phyloP scores from a whole-genome alignment of 2,888 invertebrate genomes.

The Byasa hedistus region DNA sequence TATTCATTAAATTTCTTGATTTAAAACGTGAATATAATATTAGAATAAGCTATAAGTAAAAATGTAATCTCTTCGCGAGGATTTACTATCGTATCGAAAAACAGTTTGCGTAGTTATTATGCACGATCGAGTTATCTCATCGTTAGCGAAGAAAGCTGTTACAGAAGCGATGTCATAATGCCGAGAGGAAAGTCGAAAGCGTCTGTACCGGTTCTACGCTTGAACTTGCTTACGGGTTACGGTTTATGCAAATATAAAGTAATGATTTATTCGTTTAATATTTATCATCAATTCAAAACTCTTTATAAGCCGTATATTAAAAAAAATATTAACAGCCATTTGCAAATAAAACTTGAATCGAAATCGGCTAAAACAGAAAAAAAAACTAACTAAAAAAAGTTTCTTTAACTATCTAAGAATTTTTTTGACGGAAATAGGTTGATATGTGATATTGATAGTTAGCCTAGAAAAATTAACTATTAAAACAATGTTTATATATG shows the following conservation, averaged over 20 bases:
- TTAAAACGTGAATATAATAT: neutral
- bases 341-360: too few species aligned
- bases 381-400: too few species aligned
- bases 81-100: constrained; percentile 3
- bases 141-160: constrained; percentile 63
- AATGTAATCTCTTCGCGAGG: neutral
- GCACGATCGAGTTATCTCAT: constrained; percentile 57
- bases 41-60: neutral
- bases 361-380: too few species aligned
- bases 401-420: too few species aligned
- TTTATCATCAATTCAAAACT: neutral
- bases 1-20: too few species aligned
- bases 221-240: constrained; percentile 43
- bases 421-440: too few species aligned
- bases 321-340: neutral
- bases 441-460: too few species aligned
- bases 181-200: constrained; percentile 71
- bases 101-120: constrained; percentile 21
- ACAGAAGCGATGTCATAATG: constrained; percentile 64
- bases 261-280: constrained; percentile 9
- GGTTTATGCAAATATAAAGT: constrained; percentile 27
- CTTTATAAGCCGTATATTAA: neutral
- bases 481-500: too few species aligned
- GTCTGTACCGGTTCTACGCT: constrained; percentile 53
- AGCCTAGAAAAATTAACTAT: too few species aligned